phyloP scores from a whole-genome alignment of 2,888 invertebrate genomes.

The Oxystoma pomonae region DNA sequence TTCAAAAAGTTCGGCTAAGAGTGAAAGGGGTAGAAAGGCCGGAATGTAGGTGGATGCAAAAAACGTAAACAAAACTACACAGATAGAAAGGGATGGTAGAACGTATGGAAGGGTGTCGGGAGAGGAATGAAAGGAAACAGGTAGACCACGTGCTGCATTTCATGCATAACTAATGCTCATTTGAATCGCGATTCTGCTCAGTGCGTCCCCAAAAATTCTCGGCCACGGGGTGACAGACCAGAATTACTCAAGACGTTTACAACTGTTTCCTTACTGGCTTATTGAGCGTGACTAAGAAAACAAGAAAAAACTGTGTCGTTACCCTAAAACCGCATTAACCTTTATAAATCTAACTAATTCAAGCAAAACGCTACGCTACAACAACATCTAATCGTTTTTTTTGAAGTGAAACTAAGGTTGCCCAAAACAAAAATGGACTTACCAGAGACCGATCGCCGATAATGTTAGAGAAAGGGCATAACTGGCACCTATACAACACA shows the following conservation, averaged over 20 bases:
- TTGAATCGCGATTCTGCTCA: conserved; percentile 26
- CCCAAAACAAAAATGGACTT: conserved; percentile 17
- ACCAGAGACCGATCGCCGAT: conserved; percentile 46
- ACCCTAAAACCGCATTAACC: not conserved
- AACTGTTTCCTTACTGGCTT: too few species aligned
- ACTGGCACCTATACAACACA: conserved; percentile 47
- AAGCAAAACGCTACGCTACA: not conserved
- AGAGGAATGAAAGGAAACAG: conserved; percentile 16
- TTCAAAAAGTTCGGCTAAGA: conserved; percentile 24
- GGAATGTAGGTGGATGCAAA: conserved; percentile 21
- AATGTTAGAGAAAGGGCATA: conserved; percentile 47
- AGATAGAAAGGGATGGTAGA: not conserved
- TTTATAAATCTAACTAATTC: not conserved
- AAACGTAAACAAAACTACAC: not conserved
- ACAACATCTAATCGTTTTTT: too few species aligned
- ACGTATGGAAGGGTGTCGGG: too few species aligned
- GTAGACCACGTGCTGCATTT: conserved; percentile 32
- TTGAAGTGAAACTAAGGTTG: too few species aligned
- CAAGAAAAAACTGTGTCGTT: not conserved
- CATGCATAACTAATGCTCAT: conserved; percentile 34
- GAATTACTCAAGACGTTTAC: not conserved
- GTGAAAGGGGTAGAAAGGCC: too few species aligned
- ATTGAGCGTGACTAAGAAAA: not conserved
- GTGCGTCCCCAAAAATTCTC: conserved; percentile 4
- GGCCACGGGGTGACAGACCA: not conserved